Base-by-base conservation (phyloP, 2,888 invertebrate species). In the Drosophila rubida region DNA sequence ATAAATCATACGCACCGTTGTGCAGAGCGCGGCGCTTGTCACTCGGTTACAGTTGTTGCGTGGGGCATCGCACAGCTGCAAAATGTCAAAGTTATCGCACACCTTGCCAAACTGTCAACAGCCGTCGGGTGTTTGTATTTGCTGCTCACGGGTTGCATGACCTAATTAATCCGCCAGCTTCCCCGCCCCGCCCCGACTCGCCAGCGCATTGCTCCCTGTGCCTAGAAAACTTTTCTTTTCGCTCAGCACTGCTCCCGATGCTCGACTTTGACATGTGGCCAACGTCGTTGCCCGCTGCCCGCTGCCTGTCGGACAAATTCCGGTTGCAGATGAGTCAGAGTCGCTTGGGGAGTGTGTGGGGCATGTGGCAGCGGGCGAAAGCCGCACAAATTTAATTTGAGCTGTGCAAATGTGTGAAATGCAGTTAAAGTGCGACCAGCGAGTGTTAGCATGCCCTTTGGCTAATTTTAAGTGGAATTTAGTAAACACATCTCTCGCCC, bases 281-380 rank as follows among this genome's bases (percentile, higher is more conserved):
- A 77, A 75, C 75, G 14, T 25, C 37, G 51, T 51, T 54, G 63
- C 19, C 57, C 53, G 19, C 13, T 37, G 22, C 19, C 61, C 51
- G 50, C n/a, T 32, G 75, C 64, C 87, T 77, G 80, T 77, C 81
- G 69, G 55, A 71, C 71, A 63, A 81, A 82, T 88, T 82, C 87
- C 89, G 89, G 81, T 80, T 84, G 89, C 87, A 62, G 85, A 80
- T 82, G 82, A 82, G 65, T 88, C 87, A 88, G 61, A 60, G n/a
- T n/a, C 48, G 5, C 4, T 4, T 2, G n/a, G 5, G 9, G 14
- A n/a, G 30, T n/a, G 30, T n/a, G 9, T 11, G 41, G 49, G 37
- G 14, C 44, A 9, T 1, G 19, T 23, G 23, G 25, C 42, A 65
- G 25, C 46, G 19, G 39, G 41, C 69, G 49, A 70, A 76, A 75